Percentiles rank a stretch among this genome's conserved stretches.
phyloP scores from a whole-genome alignment of 1,140 invertebrate genomes.

The Neelides sp. region DNA sequence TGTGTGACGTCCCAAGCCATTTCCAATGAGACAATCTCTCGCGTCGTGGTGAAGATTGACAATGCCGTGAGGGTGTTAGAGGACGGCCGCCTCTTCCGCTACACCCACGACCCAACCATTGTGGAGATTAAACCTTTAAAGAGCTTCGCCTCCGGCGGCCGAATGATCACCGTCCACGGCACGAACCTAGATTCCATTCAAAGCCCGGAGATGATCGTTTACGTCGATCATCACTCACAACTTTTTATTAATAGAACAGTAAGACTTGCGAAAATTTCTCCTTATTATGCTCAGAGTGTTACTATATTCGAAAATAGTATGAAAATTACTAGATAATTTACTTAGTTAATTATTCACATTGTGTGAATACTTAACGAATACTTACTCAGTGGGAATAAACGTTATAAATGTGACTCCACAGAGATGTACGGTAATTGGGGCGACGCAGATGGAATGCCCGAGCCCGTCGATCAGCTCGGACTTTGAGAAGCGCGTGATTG shows the following conservation, averaged over 20 bases:
- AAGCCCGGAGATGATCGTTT: slow-evolving; percentile 76
- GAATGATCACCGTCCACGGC: slow-evolving; percentile 83
- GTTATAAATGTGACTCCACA: too few species aligned
- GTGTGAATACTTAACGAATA: too few species aligned
- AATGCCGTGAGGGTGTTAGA: slow-evolving; percentile 58
- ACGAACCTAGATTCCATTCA: slow-evolving; percentile 82
- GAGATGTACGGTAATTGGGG: slow-evolving; percentile 68
- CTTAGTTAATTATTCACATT: too few species aligned
- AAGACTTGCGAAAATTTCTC: too few species aligned
- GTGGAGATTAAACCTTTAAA: slow-evolving; percentile 78
- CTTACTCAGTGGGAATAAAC: too few species aligned
- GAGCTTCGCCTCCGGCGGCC: slow-evolving; percentile 80
- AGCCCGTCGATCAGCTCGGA: slow-evolving; percentile 65
- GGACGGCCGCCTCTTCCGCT: slow-evolving; percentile 59
- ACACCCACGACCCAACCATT: slow-evolving; percentile 83
- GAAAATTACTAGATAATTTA: too few species aligned
- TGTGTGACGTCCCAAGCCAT: slow-evolving; percentile 66
- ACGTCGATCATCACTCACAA: slow-evolving; percentile 51
- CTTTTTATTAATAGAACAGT: slow-evolving; percentile 60
- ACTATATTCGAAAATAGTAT: too few species aligned
- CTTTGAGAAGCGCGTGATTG: slow-evolving; percentile 23
- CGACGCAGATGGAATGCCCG: slow-evolving; percentile 86
- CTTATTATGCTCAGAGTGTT: too few species aligned
- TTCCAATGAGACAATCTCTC: slow-evolving; percentile 41
- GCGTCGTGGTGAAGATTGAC: slow-evolving; percentile 66